A percentile compares a stretch with the other conserved stretches of the same genome.
Conservation (phyloP, 1,140 invertebrate genomes). For the Ruditapes philippinarum region DNA sequence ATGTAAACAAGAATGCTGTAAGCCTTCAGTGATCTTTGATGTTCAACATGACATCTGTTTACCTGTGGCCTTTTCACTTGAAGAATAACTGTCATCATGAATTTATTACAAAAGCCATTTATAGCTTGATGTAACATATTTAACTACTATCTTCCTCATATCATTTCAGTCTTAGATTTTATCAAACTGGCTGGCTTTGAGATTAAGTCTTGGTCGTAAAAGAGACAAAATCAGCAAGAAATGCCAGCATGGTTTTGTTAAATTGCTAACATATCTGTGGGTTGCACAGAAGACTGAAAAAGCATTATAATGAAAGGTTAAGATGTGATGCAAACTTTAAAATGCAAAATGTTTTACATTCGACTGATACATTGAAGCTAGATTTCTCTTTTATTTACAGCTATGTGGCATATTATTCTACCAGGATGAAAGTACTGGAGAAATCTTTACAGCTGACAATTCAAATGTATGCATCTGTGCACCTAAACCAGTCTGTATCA, state of each 20-base stretch:
- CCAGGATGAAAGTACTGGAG: conserved; percentile 1
- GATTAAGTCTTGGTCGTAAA: not conserved
- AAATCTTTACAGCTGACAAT: conserved; percentile 32
- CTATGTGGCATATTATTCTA: conserved; percentile 35
- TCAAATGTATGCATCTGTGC: not conserved
- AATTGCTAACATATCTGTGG: no score
- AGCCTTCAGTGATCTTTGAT: not conserved
- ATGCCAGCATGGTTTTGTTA: no score
- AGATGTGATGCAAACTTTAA: no score
- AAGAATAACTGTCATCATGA: not conserved
- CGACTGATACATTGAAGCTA: no score
- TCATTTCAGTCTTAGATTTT: no score
- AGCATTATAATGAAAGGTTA: no score
- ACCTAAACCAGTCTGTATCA: conserved; percentile 42
- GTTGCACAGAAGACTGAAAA: no score
- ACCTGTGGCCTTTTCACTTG: not conserved
- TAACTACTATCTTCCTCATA: not conserved
- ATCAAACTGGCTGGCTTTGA: not conserved
- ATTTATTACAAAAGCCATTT: not conserved
- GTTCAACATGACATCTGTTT: not conserved
- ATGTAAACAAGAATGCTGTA: not conserved
- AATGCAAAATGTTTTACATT: no score
- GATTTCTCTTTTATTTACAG: conserved; percentile 14
- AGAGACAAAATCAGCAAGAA: no score
- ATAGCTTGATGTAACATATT: not conserved